Percentiles rank a stretch among this genome's conserved stretches.
phyloP scores from a whole-genome alignment of 2,113 vertebrate genomes.

The Megalops atlanticus region DNA sequence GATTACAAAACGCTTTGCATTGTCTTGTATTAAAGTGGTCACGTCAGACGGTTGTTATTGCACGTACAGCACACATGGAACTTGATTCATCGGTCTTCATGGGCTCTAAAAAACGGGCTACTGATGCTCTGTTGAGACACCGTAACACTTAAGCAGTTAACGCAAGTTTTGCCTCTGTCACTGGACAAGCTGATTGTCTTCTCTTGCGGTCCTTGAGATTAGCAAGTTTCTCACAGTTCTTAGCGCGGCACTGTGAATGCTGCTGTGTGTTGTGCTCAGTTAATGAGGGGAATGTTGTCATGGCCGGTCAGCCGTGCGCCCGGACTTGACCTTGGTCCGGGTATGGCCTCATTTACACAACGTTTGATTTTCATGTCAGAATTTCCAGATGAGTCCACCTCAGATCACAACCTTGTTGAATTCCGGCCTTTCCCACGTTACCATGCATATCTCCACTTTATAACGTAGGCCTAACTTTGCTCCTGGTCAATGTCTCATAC shows the following conservation, averaged over 20 bases:
- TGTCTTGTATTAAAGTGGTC: too few relatives aligned
- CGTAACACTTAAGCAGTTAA: not conserved
- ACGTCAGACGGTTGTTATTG: too few relatives aligned
- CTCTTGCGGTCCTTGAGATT: not conserved
- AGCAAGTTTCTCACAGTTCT: constrained; percentile 10
- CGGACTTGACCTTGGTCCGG: not conserved
- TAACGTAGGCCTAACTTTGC: not conserved
- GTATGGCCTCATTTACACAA: not conserved
- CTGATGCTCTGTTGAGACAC: not conserved
- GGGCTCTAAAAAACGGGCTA: not conserved
- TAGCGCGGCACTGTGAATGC: not conserved
- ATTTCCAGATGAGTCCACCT: not conserved
- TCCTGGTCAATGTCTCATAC: not conserved
- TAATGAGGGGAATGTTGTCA: not conserved
- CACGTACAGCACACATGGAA: too few relatives aligned
- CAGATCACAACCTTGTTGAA: not conserved
- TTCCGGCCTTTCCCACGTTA: not conserved
- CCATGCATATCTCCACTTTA: too few relatives aligned
- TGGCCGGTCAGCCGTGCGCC: not conserved
- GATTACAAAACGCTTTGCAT: too few relatives aligned
- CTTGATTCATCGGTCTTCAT: too few relatives aligned
- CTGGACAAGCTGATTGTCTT: not conserved
- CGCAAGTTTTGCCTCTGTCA: not conserved
- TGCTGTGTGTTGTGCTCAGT: not conserved
- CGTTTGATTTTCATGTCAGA: not conserved